Conservation (phyloP, 2,797 vertebrate genomes). For the Sebastes dallii region DNA sequence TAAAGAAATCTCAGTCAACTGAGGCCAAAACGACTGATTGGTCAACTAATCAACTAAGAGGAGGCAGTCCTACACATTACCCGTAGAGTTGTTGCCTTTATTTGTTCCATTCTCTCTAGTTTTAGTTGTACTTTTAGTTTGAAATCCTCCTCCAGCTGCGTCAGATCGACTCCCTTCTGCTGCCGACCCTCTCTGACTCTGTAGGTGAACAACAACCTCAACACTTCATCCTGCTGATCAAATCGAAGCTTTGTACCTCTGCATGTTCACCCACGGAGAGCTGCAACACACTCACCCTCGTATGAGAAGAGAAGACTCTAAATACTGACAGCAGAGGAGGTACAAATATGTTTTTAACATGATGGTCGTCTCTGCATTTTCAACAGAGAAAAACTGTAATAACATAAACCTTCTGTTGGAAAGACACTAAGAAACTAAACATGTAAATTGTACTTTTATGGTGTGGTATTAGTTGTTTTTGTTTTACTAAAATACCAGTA, state of each 20-base stretch:
- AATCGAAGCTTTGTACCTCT: background rate
- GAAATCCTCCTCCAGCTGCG: background rate
- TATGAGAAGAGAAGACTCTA: background rate
- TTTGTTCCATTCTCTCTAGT: background rate
- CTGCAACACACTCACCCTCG: background rate
- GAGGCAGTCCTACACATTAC: too few relatives aligned
- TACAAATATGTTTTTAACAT: background rate
- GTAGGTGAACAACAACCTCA: too few relatives aligned
- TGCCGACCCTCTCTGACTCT: background rate
- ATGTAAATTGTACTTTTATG: too few relatives aligned
- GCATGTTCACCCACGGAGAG: background rate
- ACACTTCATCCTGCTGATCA: background rate
- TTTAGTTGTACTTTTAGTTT: background rate
- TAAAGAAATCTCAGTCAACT: too few relatives aligned
- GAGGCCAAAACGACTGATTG: too few relatives aligned
- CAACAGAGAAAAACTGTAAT: background rate
- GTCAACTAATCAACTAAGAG: too few relatives aligned
- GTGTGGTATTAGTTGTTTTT: too few relatives aligned
- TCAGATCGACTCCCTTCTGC: background rate
- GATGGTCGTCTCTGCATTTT: background rate
- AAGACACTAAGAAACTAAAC: too few relatives aligned
- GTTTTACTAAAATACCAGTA: background rate
- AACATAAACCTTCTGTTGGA: background rate
- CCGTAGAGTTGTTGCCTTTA: background rate
- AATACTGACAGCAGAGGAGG: background rate